phyloP scores from a whole-genome alignment of 2,797 vertebrate genomes.

The Sphaeramia orbicularis region DNA sequence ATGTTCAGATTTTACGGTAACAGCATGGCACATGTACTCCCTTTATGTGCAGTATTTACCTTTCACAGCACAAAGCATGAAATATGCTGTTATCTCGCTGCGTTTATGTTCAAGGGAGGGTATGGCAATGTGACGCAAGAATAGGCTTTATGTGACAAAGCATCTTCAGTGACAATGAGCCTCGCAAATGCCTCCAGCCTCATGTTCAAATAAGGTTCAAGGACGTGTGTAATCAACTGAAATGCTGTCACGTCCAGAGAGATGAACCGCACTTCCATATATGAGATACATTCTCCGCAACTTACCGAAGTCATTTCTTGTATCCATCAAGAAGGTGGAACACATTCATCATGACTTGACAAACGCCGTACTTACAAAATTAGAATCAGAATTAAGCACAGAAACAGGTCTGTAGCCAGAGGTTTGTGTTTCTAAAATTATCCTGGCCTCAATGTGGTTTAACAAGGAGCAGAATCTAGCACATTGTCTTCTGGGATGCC shows the following conservation, averaged over 20 bases:
- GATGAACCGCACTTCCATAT: conserved; percentile 42
- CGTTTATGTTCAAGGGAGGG: conserved; percentile 19
- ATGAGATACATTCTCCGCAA: conserved; percentile 51
- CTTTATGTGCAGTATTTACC: conserved; percentile 39
- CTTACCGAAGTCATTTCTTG: conserved; percentile 57
- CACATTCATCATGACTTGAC: conserved; percentile 56
- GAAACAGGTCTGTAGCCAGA: conserved; percentile 65
- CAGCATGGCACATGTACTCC: conserved; percentile 14
- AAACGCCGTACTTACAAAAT: conserved; percentile 60
- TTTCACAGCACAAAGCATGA: neutral
- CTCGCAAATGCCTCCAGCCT: conserved; percentile 37
- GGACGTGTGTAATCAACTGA: conserved; percentile 66
- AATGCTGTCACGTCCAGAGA: conserved; percentile 41
- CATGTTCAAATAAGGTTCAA: conserved; percentile 67
- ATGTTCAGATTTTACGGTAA: conserved; percentile 41
- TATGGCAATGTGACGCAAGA: conserved; percentile 15
- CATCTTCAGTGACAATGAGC: conserved; percentile 24
- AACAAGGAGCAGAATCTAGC: conserved; percentile 73
- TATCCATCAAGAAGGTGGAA: conserved; percentile 56
- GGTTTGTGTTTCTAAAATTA: conserved; percentile 73
- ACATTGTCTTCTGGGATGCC: conserved; percentile 72
- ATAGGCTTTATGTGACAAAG: conserved; percentile 31
- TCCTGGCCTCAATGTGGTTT: conserved; percentile 74
- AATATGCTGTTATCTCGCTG: conserved; percentile 2
- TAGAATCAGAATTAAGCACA: conserved; percentile 74